Conservation (phyloP, 2,113 vertebrate genomes). For the Callocephalon fimbriatum region DNA sequence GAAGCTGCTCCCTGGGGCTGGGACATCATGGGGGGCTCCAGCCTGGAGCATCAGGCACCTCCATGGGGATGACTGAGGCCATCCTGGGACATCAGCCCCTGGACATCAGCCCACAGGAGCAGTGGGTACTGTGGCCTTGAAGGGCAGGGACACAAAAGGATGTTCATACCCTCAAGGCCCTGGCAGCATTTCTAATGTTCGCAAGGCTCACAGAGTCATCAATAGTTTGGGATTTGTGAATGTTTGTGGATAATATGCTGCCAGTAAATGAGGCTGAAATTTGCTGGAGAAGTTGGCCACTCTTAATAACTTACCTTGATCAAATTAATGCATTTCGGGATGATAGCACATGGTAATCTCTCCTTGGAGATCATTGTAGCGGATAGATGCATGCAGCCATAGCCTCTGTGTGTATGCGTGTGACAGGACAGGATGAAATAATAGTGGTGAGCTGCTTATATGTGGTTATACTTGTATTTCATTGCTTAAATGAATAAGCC, state of each 20-base stretch:
- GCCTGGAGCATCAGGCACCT: neutral
- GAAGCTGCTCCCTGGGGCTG: neutral
- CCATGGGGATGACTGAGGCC: neutral
- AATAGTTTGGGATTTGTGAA: neutral
- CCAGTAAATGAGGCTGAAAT: neutral
- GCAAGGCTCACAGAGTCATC: neutral
- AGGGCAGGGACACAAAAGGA: neutral
- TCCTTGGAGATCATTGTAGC: conserved; percentile 3
- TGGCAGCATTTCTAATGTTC: neutral
- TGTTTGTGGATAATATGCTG: neutral
- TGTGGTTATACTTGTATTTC: neutral
- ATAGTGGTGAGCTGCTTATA: neutral
- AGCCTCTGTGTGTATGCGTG: neutral
- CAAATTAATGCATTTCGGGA: conserved; percentile 7
- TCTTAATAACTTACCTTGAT: conserved; percentile 34
- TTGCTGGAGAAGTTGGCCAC: neutral
- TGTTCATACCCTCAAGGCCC: neutral
- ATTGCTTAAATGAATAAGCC: neutral
- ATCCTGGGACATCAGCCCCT: neutral
- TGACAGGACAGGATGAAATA: neutral
- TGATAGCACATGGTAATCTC: neutral
- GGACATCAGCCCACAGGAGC: neutral
- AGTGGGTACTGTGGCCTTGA: neutral
- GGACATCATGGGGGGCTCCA: accelerated
- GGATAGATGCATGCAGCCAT: neutral